A percentile compares a stretch with the other conserved stretches of the same genome.
Evolutionary conservation across 2,888 invertebrate species (phyloP).

Genomic region (Carterocephalus palaemon): DNA sequence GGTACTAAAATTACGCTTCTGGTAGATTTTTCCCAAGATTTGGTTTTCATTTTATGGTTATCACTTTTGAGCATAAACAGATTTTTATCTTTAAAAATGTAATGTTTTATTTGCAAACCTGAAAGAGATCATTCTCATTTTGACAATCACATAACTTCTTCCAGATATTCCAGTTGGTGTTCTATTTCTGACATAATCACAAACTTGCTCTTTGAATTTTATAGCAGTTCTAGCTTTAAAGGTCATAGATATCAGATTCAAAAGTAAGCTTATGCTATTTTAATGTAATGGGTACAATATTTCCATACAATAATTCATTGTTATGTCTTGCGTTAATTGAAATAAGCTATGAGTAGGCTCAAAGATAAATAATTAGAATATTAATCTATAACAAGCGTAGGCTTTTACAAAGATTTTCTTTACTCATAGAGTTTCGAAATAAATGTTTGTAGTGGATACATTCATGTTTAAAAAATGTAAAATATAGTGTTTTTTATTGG

Average conservation of each 20-base stretch:
- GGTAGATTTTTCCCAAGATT: conserved; percentile 18
- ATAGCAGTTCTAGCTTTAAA: conserved; percentile 37
- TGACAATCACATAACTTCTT: no score
- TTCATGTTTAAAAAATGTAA: no score
- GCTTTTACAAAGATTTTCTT: no score
- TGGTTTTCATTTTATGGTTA: conserved; percentile 11
- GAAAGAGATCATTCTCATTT: no score
- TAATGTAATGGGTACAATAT: conserved; percentile 65
- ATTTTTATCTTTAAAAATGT: conserved; percentile 16
- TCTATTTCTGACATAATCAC: conserved; percentile 4
- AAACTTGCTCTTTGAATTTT: conserved; percentile 1
- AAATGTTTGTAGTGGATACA: no score
- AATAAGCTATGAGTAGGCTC: conserved; percentile 45
- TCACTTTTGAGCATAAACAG: conserved; percentile 1
- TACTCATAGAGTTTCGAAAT: no score
- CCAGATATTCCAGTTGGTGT: no score
- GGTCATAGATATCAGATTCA: conserved; percentile 54
- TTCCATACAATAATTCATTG: conserved; percentile 74
- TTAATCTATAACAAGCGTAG: no score
- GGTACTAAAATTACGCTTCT: conserved; percentile 10
- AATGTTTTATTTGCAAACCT: not conserved
- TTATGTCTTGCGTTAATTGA: conserved; percentile 62
- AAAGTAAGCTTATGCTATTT: conserved; percentile 47
- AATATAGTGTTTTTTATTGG: no score
- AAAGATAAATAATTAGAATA: conserved; percentile 29